Evolutionary conservation across 2,888 invertebrate species (phyloP).

Genomic region (Aspidiotus rigidus): DNA sequence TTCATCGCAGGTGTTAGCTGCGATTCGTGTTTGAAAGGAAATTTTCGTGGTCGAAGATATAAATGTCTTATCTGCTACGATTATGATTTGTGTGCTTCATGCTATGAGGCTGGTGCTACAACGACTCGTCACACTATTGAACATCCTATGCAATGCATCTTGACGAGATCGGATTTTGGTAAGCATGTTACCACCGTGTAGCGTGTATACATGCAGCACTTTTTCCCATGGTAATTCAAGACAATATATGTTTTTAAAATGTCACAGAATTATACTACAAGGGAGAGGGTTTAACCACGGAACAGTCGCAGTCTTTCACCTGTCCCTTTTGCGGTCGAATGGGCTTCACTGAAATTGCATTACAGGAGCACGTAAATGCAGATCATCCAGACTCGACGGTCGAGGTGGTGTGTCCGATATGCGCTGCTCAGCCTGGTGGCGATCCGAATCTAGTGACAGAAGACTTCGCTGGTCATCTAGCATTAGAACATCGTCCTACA

Average conservation of each 20-base stretch:
- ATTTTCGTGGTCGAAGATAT: slow-evolving; percentile 93
- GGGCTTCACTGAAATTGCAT: slow-evolving; percentile 86
- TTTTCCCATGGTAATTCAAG: background rate
- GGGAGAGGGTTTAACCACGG: slow-evolving; percentile 81
- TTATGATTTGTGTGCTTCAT: slow-evolving; percentile 95
- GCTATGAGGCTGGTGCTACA: slow-evolving; percentile 85
- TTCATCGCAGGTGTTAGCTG: slow-evolving; percentile 82
- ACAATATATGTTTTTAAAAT: background rate
- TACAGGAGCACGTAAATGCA: slow-evolving; percentile 82
- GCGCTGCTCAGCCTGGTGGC: slow-evolving; percentile 91
- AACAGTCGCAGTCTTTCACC: slow-evolving; percentile 91
- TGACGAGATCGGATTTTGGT: slow-evolving; percentile 94
- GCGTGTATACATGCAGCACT: background rate
- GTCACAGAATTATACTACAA: slow-evolving; percentile 87
- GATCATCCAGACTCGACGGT: slow-evolving; percentile 85
- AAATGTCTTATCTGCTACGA: slow-evolving; percentile 99
- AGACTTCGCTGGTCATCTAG: slow-evolving; percentile 93
- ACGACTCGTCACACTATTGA: slow-evolving; percentile 87
- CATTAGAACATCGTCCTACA: slow-evolving; percentile 83
- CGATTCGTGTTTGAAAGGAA: slow-evolving; percentile 96
- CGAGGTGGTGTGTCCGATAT: slow-evolving; percentile 95
- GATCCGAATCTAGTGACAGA: slow-evolving; percentile 97
- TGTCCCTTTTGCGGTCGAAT: slow-evolving; percentile 95
- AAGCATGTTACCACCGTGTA: slow-evolving; percentile 40
- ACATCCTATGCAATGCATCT: slow-evolving; percentile 98